Conservation (phyloP, 2,888 invertebrate genomes). For the Troilus luridus region DNA sequence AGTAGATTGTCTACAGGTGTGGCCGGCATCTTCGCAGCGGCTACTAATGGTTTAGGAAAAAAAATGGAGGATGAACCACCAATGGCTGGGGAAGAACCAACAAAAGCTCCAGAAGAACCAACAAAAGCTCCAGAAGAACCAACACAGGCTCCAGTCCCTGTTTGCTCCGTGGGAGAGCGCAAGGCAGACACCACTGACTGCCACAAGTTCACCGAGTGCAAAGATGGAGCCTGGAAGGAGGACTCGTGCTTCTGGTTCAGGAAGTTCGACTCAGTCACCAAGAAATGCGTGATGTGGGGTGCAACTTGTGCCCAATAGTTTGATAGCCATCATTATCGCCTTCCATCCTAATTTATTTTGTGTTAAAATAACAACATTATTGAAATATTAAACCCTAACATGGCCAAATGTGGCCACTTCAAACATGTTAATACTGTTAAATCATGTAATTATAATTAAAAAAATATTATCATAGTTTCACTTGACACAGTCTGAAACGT, state of each 20-base stretch:
- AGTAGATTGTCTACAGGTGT: background rate
- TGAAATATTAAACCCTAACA: background rate
- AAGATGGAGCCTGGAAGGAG: background rate
- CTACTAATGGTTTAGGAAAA: background rate
- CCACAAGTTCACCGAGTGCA: constrained; percentile 4
- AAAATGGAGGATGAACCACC: background rate
- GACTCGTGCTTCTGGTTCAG: background rate
- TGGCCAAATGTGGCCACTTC: too few relatives aligned
- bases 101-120: background rate
- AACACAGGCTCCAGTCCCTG: background rate
- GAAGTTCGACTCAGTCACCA: background rate
- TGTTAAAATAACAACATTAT: background rate
- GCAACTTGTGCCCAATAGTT: background rate
- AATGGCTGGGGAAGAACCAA: background rate
- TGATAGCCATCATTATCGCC: background rate
- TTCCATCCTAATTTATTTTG: background rate
- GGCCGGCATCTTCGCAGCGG: background rate
- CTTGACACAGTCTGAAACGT: too few relatives aligned
- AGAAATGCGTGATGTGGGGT: background rate
- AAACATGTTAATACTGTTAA: too few relatives aligned
- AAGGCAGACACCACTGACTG: background rate
- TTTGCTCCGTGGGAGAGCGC: background rate
- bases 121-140: background rate
- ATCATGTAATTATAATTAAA: too few relatives aligned
- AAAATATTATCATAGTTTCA: too few relatives aligned